These are phyloP conservation scores for Coccyzus lansbergi DNA, from an alignment of 2,797 vertebrate species.

Conservation along the genomic window DNA sequence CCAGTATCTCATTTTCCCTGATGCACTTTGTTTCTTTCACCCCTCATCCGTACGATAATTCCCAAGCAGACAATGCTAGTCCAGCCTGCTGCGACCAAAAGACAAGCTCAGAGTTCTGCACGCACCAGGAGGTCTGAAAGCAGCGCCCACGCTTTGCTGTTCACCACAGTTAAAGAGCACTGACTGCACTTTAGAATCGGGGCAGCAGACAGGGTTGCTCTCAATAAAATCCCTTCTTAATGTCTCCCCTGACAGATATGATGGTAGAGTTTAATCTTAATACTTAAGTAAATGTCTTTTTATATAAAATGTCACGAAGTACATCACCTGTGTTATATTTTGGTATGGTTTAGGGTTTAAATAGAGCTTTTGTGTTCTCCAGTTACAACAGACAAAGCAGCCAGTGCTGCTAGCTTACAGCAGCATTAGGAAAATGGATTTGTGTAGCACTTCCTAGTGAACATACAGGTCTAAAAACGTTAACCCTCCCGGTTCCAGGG, in stretches of 20 bases:
- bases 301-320: neutral
- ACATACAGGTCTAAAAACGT: neutral
- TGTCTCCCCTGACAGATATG: neutral
- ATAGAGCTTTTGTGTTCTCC: neutral
- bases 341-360: neutral
- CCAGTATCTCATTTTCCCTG: rapidly evolving
- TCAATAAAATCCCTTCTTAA: neutral
- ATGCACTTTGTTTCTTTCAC: neutral
- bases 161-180: neutral
- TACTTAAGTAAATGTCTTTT: neutral
- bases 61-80: neutral
- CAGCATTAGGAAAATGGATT: neutral
- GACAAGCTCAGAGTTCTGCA: neutral
- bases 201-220: neutral
- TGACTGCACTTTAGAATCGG: neutral
- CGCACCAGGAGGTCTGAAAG: neutral
- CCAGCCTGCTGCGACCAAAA: rapidly evolving
- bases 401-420: neutral
- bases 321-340: neutral
- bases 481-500: neutral
- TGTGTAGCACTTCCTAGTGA: neutral
- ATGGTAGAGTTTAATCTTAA: neutral
- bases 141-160: neutral
- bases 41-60: rapidly evolving
- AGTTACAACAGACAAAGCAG: too few relatives aligned